phyloP scores from a whole-genome alignment of 2,797 vertebrate genomes.

The Sebastolobus alascanus region DNA sequence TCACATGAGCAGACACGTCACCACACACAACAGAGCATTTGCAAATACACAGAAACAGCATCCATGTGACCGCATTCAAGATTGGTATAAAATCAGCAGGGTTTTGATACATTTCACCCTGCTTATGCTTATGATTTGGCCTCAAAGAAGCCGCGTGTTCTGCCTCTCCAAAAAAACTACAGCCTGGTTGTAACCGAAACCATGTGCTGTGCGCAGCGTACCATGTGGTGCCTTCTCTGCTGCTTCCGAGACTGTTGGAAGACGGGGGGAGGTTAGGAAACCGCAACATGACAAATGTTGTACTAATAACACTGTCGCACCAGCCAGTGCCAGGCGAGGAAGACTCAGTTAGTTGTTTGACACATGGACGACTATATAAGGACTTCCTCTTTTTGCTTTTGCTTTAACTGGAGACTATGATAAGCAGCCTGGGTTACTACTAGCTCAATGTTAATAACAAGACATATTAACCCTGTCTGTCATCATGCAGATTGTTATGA shows the following conservation, averaged over 20 bases:
- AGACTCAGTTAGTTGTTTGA: conserved; percentile 53
- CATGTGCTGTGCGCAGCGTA: conserved; percentile 61
- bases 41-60: conserved; percentile 16
- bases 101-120: conserved; percentile 22
- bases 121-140: conserved; percentile 19
- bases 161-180: conserved; percentile 28
- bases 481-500: background rate
- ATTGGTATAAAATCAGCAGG: conserved; percentile 9
- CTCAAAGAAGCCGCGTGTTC: background rate
- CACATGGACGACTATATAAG: conserved; percentile 29
- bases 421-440: background rate
- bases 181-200: conserved; percentile 62
- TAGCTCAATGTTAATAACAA: background rate
- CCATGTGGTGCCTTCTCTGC: conserved; percentile 67
- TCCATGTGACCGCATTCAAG: conserved; percentile 15
- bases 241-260: conserved; percentile 59
- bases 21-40: conserved; percentile 7
- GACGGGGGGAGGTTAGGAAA: conserved; percentile 63
- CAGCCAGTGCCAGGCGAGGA: conserved; percentile 51
- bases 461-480: background rate
- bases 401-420: conserved; percentile 4
- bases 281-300: conserved; percentile 79
- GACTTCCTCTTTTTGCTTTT: conserved; percentile 54
- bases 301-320: conserved; percentile 65
- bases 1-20: conserved; percentile 34